Evolutionary conservation across 2,888 invertebrate species (phyloP), one percentile per base, ranked within the genome.

Genomic region (Rhodophaea formosa): DNA sequence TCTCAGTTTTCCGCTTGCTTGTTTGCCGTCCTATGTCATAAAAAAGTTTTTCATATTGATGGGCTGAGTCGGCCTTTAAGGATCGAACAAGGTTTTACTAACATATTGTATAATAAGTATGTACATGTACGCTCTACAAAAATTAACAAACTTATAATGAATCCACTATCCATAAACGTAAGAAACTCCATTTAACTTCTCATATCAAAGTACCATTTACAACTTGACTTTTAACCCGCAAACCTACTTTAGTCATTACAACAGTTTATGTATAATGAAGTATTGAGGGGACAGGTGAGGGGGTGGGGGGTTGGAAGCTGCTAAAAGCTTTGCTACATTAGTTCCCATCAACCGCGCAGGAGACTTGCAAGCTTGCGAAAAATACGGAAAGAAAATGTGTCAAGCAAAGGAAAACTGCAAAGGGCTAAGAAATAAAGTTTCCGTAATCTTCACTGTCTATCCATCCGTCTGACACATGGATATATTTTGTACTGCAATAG

Each of bases 321-420:
- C 79, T 84, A 79, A 83, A 83, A 86, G 86, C 84, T 85, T 85
- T 81, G 82, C 74, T 73, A 79, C 86, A 84, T 86, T 86, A 86
- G 82, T 84, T 82, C 79, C 77, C 79, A 86, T 85, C 82, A 82
- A 78, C 74, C 67, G 72, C 63, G 72, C 67, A 66, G 68, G 68
- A 69, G 75, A 76, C 73, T 78, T 75, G 70, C 65, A 66, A 53
- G 57, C 39, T 52, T 15, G 15, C 45, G 42, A 32, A 64, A n/a
- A 57, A 70, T 54, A 77, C 63, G 59, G 64, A 15, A 1, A 0
- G 3, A 5, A 43, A 64, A 57, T 56, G 12, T 12, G 47, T n/a
- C 42, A 14, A 68, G 46, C 64, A n/a, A 23, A 23, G 23, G 8
- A 53, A 15, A 15, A 15, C 2, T 15, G 7, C 1, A 15, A 44